Evolutionary conservation across 2,113 vertebrate species (phyloP).

Genomic region (Misgurnus anguillicaudatus): DNA sequence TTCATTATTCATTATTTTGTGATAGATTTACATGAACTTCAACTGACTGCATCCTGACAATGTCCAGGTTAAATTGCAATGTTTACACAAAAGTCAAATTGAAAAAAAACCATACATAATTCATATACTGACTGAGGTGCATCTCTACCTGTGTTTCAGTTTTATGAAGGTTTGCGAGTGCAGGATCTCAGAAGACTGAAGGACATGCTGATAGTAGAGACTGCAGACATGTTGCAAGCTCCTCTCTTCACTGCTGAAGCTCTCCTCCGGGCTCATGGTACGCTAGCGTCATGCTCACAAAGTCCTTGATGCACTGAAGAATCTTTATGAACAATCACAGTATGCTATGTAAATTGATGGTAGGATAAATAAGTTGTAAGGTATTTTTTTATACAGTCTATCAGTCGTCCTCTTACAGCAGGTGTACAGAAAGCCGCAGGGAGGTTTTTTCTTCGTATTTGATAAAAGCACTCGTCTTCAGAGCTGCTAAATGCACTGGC

Average conservation of each 20-base stretch:
- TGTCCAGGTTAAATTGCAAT: no score
- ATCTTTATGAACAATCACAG: not conserved
- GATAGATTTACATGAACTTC: no score
- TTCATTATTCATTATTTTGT: no score
- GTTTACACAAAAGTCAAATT: no score
- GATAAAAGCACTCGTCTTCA: slow-evolving; percentile 20
- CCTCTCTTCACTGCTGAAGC: slow-evolving; percentile 97
- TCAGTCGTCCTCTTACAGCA: not conserved
- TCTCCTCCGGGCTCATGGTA: slow-evolving; percentile 95
- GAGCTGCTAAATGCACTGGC: slow-evolving; percentile 27
- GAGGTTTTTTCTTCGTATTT: slow-evolving; percentile 14
- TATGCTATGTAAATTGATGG: no score
- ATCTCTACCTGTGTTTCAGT: slow-evolving; percentile 4
- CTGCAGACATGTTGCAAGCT: slow-evolving; percentile 97
- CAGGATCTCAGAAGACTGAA: slow-evolving; percentile 93
- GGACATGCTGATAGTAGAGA: slow-evolving; percentile 98
- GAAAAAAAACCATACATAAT: no score
- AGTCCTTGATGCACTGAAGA: not conserved
- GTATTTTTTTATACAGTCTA: not conserved
- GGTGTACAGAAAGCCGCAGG: not conserved
- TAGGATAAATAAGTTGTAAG: not conserved
- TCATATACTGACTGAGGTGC: slow-evolving; percentile 8
- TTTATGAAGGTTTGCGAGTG: slow-evolving; percentile 90
- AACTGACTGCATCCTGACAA: no score
- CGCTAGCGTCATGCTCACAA: not conserved